Conservation (phyloP, 1,140 invertebrate genomes). For the Caenorhabditis tropicalis region DNA sequence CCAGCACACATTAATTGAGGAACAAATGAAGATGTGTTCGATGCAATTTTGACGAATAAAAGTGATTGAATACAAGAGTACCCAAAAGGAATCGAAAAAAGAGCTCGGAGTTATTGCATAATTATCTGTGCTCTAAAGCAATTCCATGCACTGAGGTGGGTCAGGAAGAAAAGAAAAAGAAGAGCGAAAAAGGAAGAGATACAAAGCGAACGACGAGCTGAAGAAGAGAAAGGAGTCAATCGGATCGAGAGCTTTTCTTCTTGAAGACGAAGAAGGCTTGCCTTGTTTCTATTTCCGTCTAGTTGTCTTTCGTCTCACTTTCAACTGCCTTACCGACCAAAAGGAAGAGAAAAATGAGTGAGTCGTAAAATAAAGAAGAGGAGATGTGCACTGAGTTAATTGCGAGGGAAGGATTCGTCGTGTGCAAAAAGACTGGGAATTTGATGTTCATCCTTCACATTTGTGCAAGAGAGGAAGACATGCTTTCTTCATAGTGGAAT, state of each 20-base stretch:
- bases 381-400: neutral
- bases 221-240: neutral
- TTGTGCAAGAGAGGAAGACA: too few relatives aligned
- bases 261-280: neutral
- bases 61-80: neutral
- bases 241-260: neutral
- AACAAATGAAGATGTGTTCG: neutral
- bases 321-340: neutral
- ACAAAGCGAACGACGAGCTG: neutral
- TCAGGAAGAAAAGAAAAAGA: neutral
- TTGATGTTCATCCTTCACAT: neutral
- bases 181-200: too few relatives aligned
- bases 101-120: too few relatives aligned
- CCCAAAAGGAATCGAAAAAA: too few relatives aligned
- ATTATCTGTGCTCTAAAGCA: too few relatives aligned
- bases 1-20: neutral
- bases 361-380: neutral
- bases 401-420: neutral
- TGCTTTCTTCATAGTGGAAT: too few relatives aligned
- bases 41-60: neutral
- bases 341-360: neutral
- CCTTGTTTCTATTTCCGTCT: neutral
- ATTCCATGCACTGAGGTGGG: too few relatives aligned
- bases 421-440: neutral
- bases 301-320: neutral